phyloP scores from a whole-genome alignment of 2,888 invertebrate genomes.

The Drosophila atroscutellata region DNA sequence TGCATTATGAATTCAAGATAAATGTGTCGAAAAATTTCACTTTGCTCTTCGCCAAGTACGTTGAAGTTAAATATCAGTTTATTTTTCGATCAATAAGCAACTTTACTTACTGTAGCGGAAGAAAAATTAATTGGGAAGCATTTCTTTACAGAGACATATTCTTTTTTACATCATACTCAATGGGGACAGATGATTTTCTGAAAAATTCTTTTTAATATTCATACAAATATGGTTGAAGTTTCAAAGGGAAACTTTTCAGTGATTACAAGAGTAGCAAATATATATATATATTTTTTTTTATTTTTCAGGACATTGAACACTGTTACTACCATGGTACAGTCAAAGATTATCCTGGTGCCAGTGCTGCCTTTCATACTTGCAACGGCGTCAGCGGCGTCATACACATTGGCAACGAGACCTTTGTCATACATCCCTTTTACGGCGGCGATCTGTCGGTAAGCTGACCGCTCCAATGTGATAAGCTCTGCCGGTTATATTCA shows the following conservation, averaged over 20 bases:
- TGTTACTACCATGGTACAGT: constrained; percentile 99
- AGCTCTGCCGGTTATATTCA: background rate
- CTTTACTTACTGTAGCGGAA: background rate
- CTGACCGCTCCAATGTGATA: background rate
- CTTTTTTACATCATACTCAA: background rate
- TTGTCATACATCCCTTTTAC: constrained; percentile 98
- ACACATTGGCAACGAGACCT: constrained; percentile 98
- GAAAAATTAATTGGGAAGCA: background rate
- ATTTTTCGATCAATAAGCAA: background rate
- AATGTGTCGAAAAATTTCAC: constrained; percentile 14
- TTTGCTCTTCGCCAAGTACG: constrained; percentile 1
- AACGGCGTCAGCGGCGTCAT: constrained; percentile 99
- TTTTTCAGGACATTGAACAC: constrained; percentile 95
- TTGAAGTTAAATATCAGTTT: background rate
- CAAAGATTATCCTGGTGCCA: constrained; percentile 97
- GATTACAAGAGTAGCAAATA: background rate
- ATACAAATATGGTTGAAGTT: background rate
- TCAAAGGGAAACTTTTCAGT: background rate
- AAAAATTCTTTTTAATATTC: background rate
- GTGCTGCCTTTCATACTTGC: constrained; percentile 98
- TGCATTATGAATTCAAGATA: constrained; percentile 16
- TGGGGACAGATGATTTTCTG: background rate
- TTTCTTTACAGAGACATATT: background rate
- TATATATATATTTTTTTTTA: background rate
- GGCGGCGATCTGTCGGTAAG: constrained; percentile 98